Base-by-base conservation (phyloP, 2,113 vertebrate genomes). In the Crocuta crocuta region DNA sequence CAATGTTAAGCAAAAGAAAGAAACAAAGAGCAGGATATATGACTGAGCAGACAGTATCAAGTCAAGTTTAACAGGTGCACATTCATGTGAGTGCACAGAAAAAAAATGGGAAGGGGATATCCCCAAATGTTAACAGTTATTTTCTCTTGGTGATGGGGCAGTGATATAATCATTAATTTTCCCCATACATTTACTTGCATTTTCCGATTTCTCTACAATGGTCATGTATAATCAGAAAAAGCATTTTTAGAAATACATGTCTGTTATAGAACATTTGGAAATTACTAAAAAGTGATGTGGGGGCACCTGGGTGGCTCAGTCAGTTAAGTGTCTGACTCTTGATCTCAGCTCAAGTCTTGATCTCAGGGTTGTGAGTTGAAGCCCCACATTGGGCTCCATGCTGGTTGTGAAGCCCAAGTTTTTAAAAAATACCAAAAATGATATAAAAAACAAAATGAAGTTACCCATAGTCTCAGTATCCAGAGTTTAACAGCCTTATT, bases 201-300 rank as follows among this genome's bases (percentile, higher is more conserved):
- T 90, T 91, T 71, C 45, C 19, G 58, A 0, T 91, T 94, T 74
- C 12, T 87, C 33, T 17, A 23, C 21, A 26, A 74, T 43, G 55
- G n/a, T 21, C 5, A n/a, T 26, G 16, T 76, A 76, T 83, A 73
- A 43, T 80, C 45, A 93, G 35, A 68, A 68, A 63, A 31, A 78
- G 58, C 53, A 21, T 2, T 55, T 89, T 35, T 9, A 31, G 39
- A 88, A 70, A 76, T 39, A 19, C 13, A 50, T 39, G 3, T 13
- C 58, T 73, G 28, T 89, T 85, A 65, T 39, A 87, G 43, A 92
- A 80, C 73, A 26, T 63, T 87, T 91, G 16, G 71, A 91, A 93
- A 80, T 79, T 79, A 70, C 13, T 23, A 65, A 71, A 84, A 58
- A 70, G 3, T 43, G 31, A 31, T 53, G 12, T 61, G 7, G 58